These are phyloP conservation scores for Mixornis gularis DNA, from an alignment of 2,113 vertebrate species.

Conservation along the genomic window DNA sequence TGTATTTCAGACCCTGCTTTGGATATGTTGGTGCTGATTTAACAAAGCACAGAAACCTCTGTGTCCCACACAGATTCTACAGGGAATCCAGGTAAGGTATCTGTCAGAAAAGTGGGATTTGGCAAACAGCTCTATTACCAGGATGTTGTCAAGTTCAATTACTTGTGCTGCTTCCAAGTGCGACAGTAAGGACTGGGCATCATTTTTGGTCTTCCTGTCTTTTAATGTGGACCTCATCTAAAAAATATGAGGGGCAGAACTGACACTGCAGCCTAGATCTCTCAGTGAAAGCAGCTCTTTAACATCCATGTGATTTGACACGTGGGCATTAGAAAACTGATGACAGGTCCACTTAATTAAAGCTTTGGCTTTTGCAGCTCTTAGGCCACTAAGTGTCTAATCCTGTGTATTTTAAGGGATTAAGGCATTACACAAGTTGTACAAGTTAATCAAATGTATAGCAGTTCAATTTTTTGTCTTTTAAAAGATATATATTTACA, in stretches of 20 bases:
- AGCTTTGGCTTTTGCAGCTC: neutral
- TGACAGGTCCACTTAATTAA: neutral
- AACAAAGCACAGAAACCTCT: neutral
- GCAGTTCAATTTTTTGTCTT: neutral
- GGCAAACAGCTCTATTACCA: neutral
- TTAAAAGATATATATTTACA: neutral
- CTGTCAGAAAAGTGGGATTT: neutral
- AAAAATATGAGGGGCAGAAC: neutral
- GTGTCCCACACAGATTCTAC: neutral
- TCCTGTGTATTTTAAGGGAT: neutral
- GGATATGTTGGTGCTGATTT: neutral
- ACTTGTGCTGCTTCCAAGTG: neutral
- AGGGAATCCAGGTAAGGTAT: neutral
- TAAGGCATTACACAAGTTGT: neutral
- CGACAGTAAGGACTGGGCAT: neutral
- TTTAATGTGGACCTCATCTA: neutral
- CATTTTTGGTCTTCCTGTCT: neutral
- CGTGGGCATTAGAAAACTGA: neutral
- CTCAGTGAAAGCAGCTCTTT: neutral
- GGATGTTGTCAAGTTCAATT: neutral
- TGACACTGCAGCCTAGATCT: neutral
- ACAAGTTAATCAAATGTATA: neutral
- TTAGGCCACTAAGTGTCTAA: neutral
- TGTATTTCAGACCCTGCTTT: neutral
- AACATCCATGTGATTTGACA: fast-evolving